These are phyloP conservation scores for Berghia stephanieae DNA, from an alignment of 1,140 invertebrate species.

Conservation along the genomic window DNA sequence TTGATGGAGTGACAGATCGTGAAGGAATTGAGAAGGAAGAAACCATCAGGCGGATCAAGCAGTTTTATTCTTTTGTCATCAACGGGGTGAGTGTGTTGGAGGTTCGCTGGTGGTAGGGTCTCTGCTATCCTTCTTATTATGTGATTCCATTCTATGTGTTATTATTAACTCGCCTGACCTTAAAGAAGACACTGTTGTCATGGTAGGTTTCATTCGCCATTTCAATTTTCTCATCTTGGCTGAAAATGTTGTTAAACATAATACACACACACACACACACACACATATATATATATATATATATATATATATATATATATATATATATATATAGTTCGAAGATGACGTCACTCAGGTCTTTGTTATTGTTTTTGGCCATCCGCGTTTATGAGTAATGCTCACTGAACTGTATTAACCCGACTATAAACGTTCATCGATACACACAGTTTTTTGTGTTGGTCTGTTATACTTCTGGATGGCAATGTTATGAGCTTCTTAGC, in stretches of 20 bases:
- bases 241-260: not conserved
- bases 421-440: too few relatives aligned
- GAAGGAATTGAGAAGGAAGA: not conserved
- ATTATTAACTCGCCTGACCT: not conserved
- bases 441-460: too few relatives aligned
- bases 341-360: too few relatives aligned
- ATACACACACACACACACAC: not conserved
- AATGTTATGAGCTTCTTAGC: not conserved
- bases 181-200: not conserved
- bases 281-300: too few relatives aligned
- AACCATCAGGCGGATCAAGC: constrained; percentile 34
- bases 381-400: too few relatives aligned
- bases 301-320: too few relatives aligned
- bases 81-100: constrained; percentile 28
- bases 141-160: not conserved
- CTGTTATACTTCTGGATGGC: not conserved
- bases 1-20: not conserved
- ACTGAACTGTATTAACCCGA: too few relatives aligned
- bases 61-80: constrained; percentile 41
- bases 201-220: not conserved
- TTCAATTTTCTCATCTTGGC: not conserved
- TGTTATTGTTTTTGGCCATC: too few relatives aligned
- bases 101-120: not conserved
- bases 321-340: too few relatives aligned
- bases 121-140: not conserved